Evolutionary conservation across 1,140 invertebrate species (phyloP), one percentile per base, ranked within the genome.

Genomic region (Eubasilissa regina): DNA sequence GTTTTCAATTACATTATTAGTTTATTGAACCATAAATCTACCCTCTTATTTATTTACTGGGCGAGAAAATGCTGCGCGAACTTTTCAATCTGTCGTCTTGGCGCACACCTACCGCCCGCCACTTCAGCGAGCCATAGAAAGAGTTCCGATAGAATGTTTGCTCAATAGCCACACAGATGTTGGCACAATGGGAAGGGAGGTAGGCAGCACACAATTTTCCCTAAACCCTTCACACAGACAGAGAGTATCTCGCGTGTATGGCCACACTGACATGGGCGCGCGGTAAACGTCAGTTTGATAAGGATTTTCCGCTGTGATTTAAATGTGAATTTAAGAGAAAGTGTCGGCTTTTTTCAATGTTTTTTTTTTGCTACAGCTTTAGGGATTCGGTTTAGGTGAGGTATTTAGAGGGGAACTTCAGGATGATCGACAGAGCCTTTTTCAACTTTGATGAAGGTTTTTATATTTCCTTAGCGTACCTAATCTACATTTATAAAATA

Each of bases 101-200:
- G 25, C 1, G 25, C 25, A 35, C 25, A 35, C 25, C 25, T 35
- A 35, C 25, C 53, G 53, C 13, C 4, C 55, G 11, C 55, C 55
- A 58, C 55, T 58, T 21, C 3, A 21, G n/a, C 9, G 55, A 17
- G 17, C 55, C 55, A 12, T 8, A 21, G 25, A 25, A 44, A 64
- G 35, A 64, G 60, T 64, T 64, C 60, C 55, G 60, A 35, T 64
- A 15, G 60, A 35, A 64, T 64, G 35, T 64, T 64, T 64, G 35
- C 60, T 15, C 19, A 64, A 44, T 64, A n/a, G 19, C 60, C 60
- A 35, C 60, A 64, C 60, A 64, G 19, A 9, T 64, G 60, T 64
- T 64, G 60, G 60, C 19, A 64, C 60, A 64, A 64, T 64, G 60
- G 19, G 8, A 35, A 3, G 60, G 3, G 60, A 35, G n/a, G 12